Percentiles rank a stretch among this genome's conserved stretches.
Evolutionary conservation across 1,140 invertebrate species (phyloP).

Genomic region (Caenorhabditis remanei): DNA sequence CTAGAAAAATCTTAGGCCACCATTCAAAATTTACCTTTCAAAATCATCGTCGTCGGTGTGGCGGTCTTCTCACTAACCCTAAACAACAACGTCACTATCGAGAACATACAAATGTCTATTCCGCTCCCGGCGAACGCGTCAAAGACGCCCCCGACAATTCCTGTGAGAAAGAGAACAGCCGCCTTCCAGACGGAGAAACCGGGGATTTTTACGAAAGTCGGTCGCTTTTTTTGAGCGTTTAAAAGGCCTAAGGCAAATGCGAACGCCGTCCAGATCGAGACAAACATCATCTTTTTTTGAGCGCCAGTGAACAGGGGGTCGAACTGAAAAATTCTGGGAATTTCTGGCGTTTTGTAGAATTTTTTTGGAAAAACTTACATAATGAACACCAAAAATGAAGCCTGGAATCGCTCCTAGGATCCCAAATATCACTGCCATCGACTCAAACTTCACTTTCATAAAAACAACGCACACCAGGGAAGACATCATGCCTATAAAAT

Average conservation of each 20-base stretch:
- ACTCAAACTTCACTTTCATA: slow-evolving; percentile 72
- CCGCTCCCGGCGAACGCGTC: slow-evolving; percentile 70
- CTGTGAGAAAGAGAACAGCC: slow-evolving; percentile 68
- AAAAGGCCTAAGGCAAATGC: slow-evolving; percentile 72
- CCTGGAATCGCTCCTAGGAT: slow-evolving; percentile 70
- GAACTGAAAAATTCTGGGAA: slow-evolving; percentile 21
- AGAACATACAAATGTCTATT: slow-evolving; percentile 74
- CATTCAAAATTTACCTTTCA: slow-evolving; percentile 52
- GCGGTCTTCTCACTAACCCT: slow-evolving; percentile 74
- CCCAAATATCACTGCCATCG: slow-evolving; percentile 70
- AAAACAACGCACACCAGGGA: slow-evolving; percentile 72
- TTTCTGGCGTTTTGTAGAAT: neutral
- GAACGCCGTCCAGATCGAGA: slow-evolving; percentile 67
- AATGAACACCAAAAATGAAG: slow-evolving; percentile 59
- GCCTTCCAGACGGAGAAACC: slow-evolving; percentile 69
- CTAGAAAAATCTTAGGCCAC: neutral
- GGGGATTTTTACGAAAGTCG: slow-evolving; percentile 67
- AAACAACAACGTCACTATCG: slow-evolving; percentile 73
- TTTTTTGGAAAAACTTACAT: slow-evolving; percentile 1
- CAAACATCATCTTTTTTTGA: slow-evolving; percentile 75
- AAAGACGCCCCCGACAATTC: slow-evolving; percentile 71
- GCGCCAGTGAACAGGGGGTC: slow-evolving; percentile 62
- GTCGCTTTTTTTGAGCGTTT: slow-evolving; percentile 66
- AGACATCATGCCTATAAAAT: slow-evolving; percentile 69
- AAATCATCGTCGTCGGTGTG: slow-evolving; percentile 61